Evolutionary conservation across 2,888 invertebrate species (phyloP).

Genomic region (Diaperis boleti): DNA sequence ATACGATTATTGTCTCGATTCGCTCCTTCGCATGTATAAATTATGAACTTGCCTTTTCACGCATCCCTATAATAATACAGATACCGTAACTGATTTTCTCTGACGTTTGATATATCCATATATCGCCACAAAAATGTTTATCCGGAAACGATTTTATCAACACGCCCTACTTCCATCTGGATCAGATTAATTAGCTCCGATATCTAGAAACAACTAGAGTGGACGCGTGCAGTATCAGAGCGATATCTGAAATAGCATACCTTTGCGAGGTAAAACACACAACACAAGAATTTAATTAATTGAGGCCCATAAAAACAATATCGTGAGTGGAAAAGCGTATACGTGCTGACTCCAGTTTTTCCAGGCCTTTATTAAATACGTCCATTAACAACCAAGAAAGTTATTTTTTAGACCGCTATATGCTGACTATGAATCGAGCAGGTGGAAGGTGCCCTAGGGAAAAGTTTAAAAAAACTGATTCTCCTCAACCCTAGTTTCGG

Average conservation of each 20-base stretch:
- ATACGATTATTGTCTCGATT: constrained; percentile 3
- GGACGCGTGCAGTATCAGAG: neutral
- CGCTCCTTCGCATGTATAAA: constrained; percentile 15
- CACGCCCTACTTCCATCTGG: constrained; percentile 12
- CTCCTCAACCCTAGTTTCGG: constrained; percentile 2
- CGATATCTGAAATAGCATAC: constrained; percentile 4
- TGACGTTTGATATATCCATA: no score
- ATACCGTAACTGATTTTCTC: no score
- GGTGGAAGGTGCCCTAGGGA: constrained; percentile 5
- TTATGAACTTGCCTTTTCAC: constrained; percentile 13
- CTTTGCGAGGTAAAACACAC: neutral
- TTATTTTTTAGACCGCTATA: no score
- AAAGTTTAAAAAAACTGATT: constrained; percentile 9
- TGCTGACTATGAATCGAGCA: neutral
- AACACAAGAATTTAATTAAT: constrained; percentile 18
- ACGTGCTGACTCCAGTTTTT: no score
- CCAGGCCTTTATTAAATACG: no score
- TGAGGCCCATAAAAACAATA: constrained; percentile 2
- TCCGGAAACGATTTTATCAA: constrained; percentile 15
- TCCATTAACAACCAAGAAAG: no score
- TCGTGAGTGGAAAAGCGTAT: neutral
- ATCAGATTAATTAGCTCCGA: constrained; percentile 23
- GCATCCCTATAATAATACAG: constrained; percentile 22
- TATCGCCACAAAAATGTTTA: constrained; percentile 22
- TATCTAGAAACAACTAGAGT: constrained; percentile 12